phyloP scores from a whole-genome alignment of 2,113 vertebrate species.

The Phasianus colchicus region DNA sequence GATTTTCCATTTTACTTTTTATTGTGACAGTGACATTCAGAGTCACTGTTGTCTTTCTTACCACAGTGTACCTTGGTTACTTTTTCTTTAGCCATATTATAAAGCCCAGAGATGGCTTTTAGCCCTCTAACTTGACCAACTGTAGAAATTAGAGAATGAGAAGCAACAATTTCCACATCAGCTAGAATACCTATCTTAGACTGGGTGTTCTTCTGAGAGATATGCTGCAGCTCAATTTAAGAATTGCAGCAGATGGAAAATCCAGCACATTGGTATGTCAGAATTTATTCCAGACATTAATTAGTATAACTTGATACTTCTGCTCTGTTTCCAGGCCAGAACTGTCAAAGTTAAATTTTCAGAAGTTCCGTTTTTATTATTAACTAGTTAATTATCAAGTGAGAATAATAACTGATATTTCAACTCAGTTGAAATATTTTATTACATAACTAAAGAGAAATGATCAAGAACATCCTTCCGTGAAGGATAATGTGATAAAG shows the following conservation, averaged over 20 bases:
- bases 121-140: not conserved
- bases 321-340: not conserved
- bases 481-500: not conserved
- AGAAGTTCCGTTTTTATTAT: not conserved
- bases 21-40: not conserved
- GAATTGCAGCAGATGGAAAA: conserved; percentile 33
- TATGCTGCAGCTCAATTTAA: not conserved
- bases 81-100: not conserved
- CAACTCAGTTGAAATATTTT: not conserved
- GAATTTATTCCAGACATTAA: conserved; percentile 21
- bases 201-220: not conserved
- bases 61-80: not conserved
- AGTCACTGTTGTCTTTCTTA: not conserved
- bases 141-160: not conserved
- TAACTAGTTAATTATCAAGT: not conserved
- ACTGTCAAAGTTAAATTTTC: conserved; percentile 20
- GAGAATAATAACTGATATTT: not conserved
- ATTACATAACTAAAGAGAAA: not conserved
- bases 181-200: not conserved
- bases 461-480: not conserved
- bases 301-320: conserved; percentile 21
- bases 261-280: not conserved
- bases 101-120: not conserved
- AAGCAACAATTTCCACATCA: not conserved
- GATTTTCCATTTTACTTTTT: not conserved